Percentiles rank a stretch among this genome's conserved stretches.
Conservation (phyloP, 2,888 invertebrate genomes). For the Leptopilina syphax region DNA sequence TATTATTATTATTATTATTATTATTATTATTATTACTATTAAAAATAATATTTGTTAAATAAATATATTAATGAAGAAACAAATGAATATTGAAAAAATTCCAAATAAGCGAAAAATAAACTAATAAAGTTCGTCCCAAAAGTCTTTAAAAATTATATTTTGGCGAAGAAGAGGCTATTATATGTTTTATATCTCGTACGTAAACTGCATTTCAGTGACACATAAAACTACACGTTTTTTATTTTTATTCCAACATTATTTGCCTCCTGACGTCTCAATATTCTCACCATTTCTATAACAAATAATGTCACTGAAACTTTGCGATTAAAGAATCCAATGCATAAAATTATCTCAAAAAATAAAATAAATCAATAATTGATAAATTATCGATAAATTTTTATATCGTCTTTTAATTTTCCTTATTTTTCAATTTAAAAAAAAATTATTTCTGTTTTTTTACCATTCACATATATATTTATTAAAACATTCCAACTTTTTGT, state of each 20-base stretch:
- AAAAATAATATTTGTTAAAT: no score
- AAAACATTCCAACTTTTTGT: no score
- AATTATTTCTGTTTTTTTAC: no score
- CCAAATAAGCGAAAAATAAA: not conserved
- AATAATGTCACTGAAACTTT: not conserved
- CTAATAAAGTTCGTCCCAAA: not conserved
- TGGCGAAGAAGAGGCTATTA: slow-evolving; percentile 36
- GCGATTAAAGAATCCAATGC: not conserved
- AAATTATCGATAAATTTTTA: not conserved
- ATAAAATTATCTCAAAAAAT: not conserved
- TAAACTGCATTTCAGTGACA: slow-evolving; percentile 35
- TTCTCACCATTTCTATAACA: slow-evolving; percentile 8
- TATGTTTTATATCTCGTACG: slow-evolving; percentile 25
- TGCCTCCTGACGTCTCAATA: slow-evolving; percentile 24
- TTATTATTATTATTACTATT: no score
- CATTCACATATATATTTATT: no score
- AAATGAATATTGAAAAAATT: no score
- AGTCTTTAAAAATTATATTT: slow-evolving; percentile 10
- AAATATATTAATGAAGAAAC: no score
- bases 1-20: no score
- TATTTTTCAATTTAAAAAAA: no score
- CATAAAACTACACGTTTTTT: slow-evolving; percentile 31
- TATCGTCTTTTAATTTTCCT: not conserved
- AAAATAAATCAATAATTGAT: not conserved
- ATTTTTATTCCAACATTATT: slow-evolving; percentile 31